These are phyloP conservation scores for Hermaeophaga mercurialis DNA, from an alignment of 2,888 invertebrate genomes.

Conservation along the genomic window DNA sequence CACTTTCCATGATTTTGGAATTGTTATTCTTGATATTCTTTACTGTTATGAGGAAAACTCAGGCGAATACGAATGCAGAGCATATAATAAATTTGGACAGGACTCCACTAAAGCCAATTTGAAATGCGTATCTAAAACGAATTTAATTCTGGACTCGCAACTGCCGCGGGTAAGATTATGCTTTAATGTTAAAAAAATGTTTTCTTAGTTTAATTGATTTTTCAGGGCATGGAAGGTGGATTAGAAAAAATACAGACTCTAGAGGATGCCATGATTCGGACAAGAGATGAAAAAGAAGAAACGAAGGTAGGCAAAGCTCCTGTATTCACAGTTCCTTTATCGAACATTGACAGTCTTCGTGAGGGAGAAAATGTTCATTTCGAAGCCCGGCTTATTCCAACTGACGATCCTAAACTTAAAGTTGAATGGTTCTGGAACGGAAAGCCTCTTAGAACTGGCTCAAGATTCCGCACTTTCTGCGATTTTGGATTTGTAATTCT, in stretches of 20 bases:
- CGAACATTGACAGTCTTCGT: constrained; percentile 83
- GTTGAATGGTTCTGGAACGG: constrained; percentile 97
- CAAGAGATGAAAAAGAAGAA: constrained; percentile 71
- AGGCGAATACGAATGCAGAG: constrained; percentile 91
- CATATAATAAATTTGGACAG: constrained; percentile 88
- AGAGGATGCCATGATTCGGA: constrained; percentile 86
- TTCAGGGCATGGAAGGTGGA: constrained; percentile 90
- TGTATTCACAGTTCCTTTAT: constrained; percentile 85
- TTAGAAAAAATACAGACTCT: constrained; percentile 90
- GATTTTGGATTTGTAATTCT: constrained; percentile 98
- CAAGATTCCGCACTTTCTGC: constrained; percentile 94
- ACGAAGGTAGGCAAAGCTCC: constrained; percentile 86
- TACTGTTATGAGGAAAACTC: constrained; percentile 97
- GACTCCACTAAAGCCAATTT: constrained; percentile 84
- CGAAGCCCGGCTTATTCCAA: constrained; percentile 86
- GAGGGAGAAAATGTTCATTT: constrained; percentile 93
- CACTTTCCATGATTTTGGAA: constrained; percentile 97
- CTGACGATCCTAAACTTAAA: constrained; percentile 87
- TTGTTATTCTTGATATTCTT: constrained; percentile 92
- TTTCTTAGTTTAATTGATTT: constrained; percentile 16
- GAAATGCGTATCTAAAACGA: constrained; percentile 87
- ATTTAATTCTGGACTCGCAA: constrained; percentile 90
- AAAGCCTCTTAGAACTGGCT: constrained; percentile 84
- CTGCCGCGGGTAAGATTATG: constrained; percentile 74
- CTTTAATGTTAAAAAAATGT: background rate